Percentiles rank a stretch among this genome's conserved stretches.
phyloP scores from a whole-genome alignment of 2,888 invertebrate species.

The Galeruca laticollis region DNA sequence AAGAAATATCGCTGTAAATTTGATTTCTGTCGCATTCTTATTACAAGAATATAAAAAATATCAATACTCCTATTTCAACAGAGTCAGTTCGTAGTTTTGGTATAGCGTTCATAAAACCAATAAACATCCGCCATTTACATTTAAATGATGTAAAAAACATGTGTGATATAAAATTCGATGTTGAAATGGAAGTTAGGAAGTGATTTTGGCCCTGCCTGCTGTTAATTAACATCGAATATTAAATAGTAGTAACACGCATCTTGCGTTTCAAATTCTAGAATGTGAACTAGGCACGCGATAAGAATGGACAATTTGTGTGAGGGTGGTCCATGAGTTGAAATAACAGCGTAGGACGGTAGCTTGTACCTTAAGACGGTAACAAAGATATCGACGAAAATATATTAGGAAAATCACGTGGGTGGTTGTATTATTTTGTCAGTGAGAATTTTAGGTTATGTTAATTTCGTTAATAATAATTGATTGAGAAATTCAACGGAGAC shows the following conservation, averaged over 20 bases:
- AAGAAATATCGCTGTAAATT: too few species aligned
- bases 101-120: too few species aligned
- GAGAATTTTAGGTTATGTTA: slow-evolving; percentile 5
- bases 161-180: too few species aligned
- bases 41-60: too few species aligned
- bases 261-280: neutral
- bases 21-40: too few species aligned
- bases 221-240: slow-evolving; percentile 15
- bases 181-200: neutral
- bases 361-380: slow-evolving; percentile 40
- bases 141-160: too few species aligned
- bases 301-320: slow-evolving; percentile 12
- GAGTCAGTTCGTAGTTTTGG: too few species aligned
- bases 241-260: neutral
- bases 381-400: slow-evolving; percentile 38
- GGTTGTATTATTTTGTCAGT: neutral
- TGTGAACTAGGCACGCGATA: slow-evolving; percentile 17
- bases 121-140: too few species aligned
- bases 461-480: neutral
- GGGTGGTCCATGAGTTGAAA: slow-evolving; percentile 11
- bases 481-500: neutral
- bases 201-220: neutral
- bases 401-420: slow-evolving; percentile 19
- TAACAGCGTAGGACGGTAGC: slow-evolving; percentile 23
- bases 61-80: too few species aligned